phyloP scores from a whole-genome alignment of 1,140 invertebrate genomes.

The Watersipora subatra region DNA sequence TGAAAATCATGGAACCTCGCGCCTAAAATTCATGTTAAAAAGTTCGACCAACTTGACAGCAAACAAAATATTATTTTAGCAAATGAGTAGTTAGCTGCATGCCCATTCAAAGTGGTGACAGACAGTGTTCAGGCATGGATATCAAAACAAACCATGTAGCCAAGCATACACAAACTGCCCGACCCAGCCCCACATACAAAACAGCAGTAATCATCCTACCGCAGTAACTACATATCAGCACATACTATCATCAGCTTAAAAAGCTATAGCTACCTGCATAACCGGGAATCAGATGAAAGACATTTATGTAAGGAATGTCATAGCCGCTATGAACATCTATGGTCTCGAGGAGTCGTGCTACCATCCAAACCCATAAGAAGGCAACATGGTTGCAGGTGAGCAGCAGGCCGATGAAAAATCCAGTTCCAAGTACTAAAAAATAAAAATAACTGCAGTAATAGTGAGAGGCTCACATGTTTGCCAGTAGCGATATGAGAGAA shows the following conservation, averaged over 20 bases:
- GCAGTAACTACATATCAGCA: too few species aligned
- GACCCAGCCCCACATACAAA: too few species aligned
- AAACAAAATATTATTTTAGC: too few species aligned
- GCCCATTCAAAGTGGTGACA: too few species aligned
- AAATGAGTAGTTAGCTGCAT: too few species aligned
- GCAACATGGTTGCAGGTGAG: constrained; percentile 25
- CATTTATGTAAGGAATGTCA: constrained; percentile 26
- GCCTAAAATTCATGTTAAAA: constrained; percentile 15
- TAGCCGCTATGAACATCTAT: constrained; percentile 34
- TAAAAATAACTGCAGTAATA: too few species aligned
- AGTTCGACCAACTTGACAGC: too few species aligned
- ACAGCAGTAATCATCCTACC: too few species aligned
- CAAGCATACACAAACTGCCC: too few species aligned
- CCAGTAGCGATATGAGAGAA: not conserved
- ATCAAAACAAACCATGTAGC: too few species aligned
- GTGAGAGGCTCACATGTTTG: not conserved
- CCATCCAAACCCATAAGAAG: constrained; percentile 27
- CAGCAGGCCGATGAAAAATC: constrained; percentile 29
- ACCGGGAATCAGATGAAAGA: constrained; percentile 25
- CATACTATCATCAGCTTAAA: too few species aligned
- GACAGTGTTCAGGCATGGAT: too few species aligned
- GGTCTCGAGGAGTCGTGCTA: constrained; percentile 25
- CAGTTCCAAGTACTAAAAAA: constrained; percentile 24
- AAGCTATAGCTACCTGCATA: constrained; percentile 23
- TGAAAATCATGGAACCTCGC: constrained; percentile 30